Evolutionary conservation across 35 echinoderm and acorn worm species (phyloP), one percentile per base, ranked within the genome.

Genomic region (Holothuria glaberrima): DNA sequence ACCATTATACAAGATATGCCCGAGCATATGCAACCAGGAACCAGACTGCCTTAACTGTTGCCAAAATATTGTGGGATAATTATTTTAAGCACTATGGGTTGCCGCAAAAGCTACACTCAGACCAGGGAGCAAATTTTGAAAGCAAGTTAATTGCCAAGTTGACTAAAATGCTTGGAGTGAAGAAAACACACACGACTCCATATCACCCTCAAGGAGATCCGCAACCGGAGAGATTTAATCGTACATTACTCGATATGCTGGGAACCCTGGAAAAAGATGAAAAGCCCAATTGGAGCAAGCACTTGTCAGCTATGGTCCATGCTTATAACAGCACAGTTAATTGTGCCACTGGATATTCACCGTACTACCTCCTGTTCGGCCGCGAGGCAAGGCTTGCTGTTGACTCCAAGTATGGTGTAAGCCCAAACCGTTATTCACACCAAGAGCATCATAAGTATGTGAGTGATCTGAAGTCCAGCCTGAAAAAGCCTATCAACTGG

Each of bases 191-290:
- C 13, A 86, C 68, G 4, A 75, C 88, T 22, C 92, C 79, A 21
- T 94, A 94, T 35, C 88, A 94, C 65, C 92, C 80, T 48, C 86
- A 94, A 65, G 92, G 92, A 31, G 77, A 94, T 54, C 63, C 76
- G 17, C 92, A 94, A 38, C 67, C 76, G 0, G 87, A 94, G 12
- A 22, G 63, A 66, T 66, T 66, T 1, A 66, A 66, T 28, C 52
- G 92, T 5, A 90, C 88, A 56, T 64, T 94, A 45, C 79, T 94
- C 12, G 89, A 90, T 45, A 94, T 90, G 79, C 31, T 94, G 4
- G 91, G 91, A 17, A 93, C 85, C n/a, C 62, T 93, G 20, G 30
- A 54, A 25, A 6, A 28, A 36, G 75, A 93, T 28, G 38, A 89
- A 41, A 93, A 93, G 52, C 9, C 20, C 10, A 54, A 93, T 22